Evolutionary conservation across 2,797 vertebrate species (phyloP).

Genomic region (Sarcoramphus papa): DNA sequence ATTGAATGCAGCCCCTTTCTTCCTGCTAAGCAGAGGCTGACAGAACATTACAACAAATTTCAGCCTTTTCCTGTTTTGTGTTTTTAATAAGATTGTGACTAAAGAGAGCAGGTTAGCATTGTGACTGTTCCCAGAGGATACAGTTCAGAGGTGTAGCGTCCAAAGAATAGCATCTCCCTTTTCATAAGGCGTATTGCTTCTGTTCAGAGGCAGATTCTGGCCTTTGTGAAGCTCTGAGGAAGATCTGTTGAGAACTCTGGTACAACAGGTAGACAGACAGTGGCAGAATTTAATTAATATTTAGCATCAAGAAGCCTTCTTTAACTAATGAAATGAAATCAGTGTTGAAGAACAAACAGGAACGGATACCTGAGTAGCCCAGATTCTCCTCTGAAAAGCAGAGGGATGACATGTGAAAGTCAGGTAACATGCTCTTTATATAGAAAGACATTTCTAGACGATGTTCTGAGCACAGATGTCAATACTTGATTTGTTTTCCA

Average conservation of each 20-base stretch:
- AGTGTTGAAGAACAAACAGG: not conserved
- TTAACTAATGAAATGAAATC: not conserved
- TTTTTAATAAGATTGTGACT: not conserved
- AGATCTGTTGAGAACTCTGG: not conserved
- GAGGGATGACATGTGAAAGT: not conserved
- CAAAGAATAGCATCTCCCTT: not conserved
- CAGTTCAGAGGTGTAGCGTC: not conserved
- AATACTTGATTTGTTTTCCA: not conserved
- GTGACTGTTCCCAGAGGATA: not conserved
- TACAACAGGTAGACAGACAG: not conserved
- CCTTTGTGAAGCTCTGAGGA: not conserved
- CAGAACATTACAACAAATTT: not conserved
- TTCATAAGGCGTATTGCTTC: not conserved
- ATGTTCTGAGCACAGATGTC: not conserved
- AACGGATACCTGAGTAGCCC: not conserved
- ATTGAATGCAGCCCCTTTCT: not conserved
- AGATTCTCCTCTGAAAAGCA: not conserved
- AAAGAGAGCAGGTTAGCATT: not conserved
- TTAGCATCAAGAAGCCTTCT: not conserved
- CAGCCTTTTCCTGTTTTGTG: not conserved
- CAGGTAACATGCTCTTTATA: rapidly evolving
- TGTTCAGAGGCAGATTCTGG: not conserved
- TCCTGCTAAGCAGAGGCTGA: not conserved
- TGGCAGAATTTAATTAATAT: not conserved
- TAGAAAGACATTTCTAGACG: not conserved